phyloP scores from a whole-genome alignment of 2,797 vertebrate genomes.

The Manis pentadactyla region DNA sequence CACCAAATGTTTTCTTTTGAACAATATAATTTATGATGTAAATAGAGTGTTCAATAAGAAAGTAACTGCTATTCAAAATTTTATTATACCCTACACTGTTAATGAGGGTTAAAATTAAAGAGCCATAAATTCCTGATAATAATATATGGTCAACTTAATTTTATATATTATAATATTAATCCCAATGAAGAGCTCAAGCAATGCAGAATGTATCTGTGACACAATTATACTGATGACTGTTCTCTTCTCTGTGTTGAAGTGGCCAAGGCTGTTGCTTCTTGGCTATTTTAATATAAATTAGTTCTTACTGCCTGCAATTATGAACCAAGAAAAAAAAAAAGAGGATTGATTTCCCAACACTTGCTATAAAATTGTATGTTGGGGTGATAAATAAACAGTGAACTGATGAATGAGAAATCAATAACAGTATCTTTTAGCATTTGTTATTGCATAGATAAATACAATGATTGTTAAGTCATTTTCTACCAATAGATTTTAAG shows the following conservation, averaged over 20 bases:
- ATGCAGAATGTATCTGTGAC: background rate
- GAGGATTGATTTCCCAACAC: conserved; percentile 89
- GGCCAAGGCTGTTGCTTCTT: background rate
- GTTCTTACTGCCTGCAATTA: background rate
- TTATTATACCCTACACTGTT: background rate
- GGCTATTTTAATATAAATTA: conserved; percentile 12
- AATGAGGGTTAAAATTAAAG: background rate
- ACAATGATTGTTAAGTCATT: conserved; percentile 68
- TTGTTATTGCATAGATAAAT: conserved; percentile 73
- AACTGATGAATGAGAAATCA: conserved; percentile 85
- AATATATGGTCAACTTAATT: background rate
- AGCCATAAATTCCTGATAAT: background rate
- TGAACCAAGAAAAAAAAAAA: conserved; percentile 62
- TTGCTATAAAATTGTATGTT: conserved; percentile 84
- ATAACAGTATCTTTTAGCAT: conserved; percentile 65
- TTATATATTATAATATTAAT: background rate
- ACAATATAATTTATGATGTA: background rate
- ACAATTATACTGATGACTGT: background rate
- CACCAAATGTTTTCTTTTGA: background rate
- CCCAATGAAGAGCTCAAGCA: background rate
- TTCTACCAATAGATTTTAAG: conserved; percentile 64
- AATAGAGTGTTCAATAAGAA: background rate
- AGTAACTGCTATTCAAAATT: background rate
- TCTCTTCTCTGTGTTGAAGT: background rate
- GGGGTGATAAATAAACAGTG: conserved; percentile 85